Base-by-base conservation (phyloP, 2,888 invertebrate species). In the Philereme transversata region DNA sequence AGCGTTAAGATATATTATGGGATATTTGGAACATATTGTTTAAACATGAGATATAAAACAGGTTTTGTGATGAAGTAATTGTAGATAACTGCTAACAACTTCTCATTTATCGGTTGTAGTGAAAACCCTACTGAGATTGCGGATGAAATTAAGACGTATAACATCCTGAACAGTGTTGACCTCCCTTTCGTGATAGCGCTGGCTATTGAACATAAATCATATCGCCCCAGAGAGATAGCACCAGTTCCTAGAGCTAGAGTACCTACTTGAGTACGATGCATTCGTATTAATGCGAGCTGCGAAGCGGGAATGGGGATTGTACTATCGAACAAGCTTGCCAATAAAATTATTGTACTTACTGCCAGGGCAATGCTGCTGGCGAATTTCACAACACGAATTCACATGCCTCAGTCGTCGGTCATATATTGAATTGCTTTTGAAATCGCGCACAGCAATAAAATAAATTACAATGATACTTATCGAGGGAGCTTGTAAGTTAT, bases 161-260 rank as follows among this genome's bases (percentile, higher is more conserved):
- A 82, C 84, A 86, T 86, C 85, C 83, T 87, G 82, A 81, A 75
- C 75, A 77, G 69, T 73, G 75, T 76, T 83, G 84, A 83, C 85
- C 82, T 80, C 76, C 72, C 73, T 74, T 72, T 69, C 64, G 57
- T 79, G 81, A 82, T 83, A 84, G 76, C 76, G 73, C 67, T 64
- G 68, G 69, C 68, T 74, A 70, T 73, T 72, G 72, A 73, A 71
- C 75, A 82, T 85, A 83, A 85, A 84, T 86, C 79, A 84, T 70
- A 75, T 67, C 75, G 78, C 73, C 77, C 71, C 67, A 68, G 59
- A 65, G 68, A 70, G 70, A 70, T 68, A 70, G 65, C 64, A 65
- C 54, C 63, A 64, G 62, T 70, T 68, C 68, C 63, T 57, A 59
- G 66, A 68, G 62, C 51, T 67, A 48, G 57, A 57, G 47, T 61